These are phyloP conservation scores for Geodia barretti DNA, from an alignment of 37 sponge, comb jelly and placozoan genomes.

Conservation along the genomic window DNA sequence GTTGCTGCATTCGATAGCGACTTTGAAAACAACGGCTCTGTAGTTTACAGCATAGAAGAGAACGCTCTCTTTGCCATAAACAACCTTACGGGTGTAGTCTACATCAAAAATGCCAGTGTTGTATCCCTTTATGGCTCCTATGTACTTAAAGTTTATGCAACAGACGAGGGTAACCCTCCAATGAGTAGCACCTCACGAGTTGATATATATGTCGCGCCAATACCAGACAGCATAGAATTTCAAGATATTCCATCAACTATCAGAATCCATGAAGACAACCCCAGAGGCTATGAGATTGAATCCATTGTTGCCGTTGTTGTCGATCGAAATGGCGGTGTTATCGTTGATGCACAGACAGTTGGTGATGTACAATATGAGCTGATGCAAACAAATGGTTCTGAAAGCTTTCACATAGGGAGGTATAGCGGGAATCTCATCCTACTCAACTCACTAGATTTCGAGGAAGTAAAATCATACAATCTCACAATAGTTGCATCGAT, in stretches of 20 bases:
- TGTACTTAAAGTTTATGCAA: constrained; percentile 41
- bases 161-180: constrained; percentile 30
- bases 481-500: constrained; percentile 18
- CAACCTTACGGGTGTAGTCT: constrained; percentile 48
- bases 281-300: constrained; percentile 9
- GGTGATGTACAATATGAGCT: constrained; percentile 1
- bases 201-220: constrained; percentile 25
- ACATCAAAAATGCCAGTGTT: not conserved
- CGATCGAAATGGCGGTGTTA: constrained; percentile 7
- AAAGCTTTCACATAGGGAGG: constrained; percentile 1
- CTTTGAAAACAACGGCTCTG: constrained; percentile 20
- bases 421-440: constrained; percentile 16
- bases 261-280: constrained; percentile 2
- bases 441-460: constrained; percentile 33
- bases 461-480: not conserved
- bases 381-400: not conserved
- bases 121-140: not conserved
- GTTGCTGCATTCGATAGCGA: constrained; percentile 55
- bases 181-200: constrained; percentile 2
- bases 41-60: constrained; percentile 17
- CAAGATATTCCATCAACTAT: not conserved
- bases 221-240: constrained; percentile 22
- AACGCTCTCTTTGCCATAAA: constrained; percentile 39
- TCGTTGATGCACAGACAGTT: not conserved
- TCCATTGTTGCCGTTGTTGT: constrained; percentile 16